These are phyloP conservation scores for Illadopsis cleaveri DNA, from an alignment of 2,113 vertebrate species.

Conservation along the genomic window DNA sequence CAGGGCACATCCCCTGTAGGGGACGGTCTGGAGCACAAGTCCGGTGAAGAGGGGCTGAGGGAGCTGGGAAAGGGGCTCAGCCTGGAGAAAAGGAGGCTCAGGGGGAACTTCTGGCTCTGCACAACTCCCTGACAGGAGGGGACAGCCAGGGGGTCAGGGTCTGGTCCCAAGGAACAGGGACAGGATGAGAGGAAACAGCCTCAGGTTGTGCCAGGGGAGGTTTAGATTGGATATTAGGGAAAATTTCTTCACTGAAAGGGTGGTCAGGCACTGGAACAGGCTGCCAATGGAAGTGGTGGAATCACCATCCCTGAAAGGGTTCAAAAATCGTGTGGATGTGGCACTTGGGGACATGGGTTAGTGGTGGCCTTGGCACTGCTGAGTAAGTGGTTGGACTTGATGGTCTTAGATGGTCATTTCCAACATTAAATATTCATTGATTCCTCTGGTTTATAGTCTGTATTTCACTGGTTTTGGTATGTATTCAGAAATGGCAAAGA, in stretches of 20 bases:
- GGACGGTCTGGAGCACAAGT: background rate
- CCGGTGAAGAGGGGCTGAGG: background rate
- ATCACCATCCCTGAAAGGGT: background rate
- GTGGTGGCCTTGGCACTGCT: background rate
- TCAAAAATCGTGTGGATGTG: background rate
- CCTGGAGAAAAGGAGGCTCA: background rate
- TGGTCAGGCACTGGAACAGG: background rate
- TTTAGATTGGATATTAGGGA: background rate
- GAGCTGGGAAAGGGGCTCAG: background rate
- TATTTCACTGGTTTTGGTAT: background rate
- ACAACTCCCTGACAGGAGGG: background rate
- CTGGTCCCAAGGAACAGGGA: background rate
- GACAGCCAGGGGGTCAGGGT: accelerated
- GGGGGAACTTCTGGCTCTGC: background rate
- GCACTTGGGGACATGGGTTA: accelerated
- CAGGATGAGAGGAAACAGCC: accelerated
- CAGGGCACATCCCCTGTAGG: background rate
- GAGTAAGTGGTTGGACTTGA: background rate
- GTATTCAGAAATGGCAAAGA: background rate
- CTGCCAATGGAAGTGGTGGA: background rate
- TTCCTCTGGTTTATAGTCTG: background rate
- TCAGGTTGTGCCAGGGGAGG: accelerated
- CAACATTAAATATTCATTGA: background rate
- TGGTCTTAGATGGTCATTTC: background rate
- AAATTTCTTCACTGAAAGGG: background rate